These are phyloP conservation scores for Microplitis demolitor DNA, from an alignment of 1,140 invertebrate species.

Conservation along the genomic window DNA sequence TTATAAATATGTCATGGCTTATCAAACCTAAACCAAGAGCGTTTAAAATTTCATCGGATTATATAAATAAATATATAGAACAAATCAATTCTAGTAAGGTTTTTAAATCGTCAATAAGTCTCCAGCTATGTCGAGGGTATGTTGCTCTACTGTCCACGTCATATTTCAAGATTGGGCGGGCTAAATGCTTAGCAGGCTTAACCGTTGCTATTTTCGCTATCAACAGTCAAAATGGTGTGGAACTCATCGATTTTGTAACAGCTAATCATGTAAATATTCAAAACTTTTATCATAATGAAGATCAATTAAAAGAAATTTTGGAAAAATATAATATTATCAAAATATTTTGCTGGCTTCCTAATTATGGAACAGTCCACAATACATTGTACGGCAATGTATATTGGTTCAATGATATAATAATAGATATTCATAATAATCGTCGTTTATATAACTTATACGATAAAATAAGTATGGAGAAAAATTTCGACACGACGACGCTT, in stretches of 20 bases:
- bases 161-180: background rate
- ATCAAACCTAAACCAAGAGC: background rate
- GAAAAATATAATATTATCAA: background rate
- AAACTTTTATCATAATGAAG: background rate
- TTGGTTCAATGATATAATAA: background rate
- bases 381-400: background rate
- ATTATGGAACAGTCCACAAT: background rate
- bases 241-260: background rate
- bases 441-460: background rate
- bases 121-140: background rate
- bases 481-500: background rate
- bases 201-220: background rate
- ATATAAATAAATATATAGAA: background rate
- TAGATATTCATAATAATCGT: background rate
- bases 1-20: background rate
- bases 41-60: background rate
- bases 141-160: background rate
- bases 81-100: background rate
- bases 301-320: background rate
- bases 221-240: background rate
- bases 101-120: background rate
- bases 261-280: background rate
- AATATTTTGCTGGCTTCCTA: background rate
- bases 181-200: background rate
- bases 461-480: background rate